Base-by-base conservation (phyloP, 2,888 invertebrate genomes). In the Hirudinaria manillensis region DNA sequence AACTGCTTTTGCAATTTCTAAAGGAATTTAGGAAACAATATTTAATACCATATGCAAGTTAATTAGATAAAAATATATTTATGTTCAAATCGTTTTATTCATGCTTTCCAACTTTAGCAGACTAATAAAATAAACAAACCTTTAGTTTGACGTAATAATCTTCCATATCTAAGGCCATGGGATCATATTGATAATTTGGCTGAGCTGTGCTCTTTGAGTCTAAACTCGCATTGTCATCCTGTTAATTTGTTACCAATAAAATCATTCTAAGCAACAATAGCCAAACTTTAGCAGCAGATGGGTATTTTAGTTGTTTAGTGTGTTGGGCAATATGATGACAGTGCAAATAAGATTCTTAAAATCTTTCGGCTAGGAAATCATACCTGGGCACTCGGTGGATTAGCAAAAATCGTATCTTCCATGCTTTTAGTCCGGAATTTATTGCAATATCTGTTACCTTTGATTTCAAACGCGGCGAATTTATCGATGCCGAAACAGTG, bases 101-200 rank as follows among this genome's bases (percentile, higher is more conserved):
- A 65, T 73, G 38, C 34, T 21, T n/a, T 65, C 24, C n/a, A 61
- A 27, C 24, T 27, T 27, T 2, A 10, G 6, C 10, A 34, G 2
- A 24, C 10, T 34, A 68, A 1, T 32, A 6, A 34, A 29, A 36
- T n/a, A 36, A 68, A 16, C 24, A 70, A 72, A 92, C 93, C 90
- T 96, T 97, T 83, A 92, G 96, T 86, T 94, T 94, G 21, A 94
- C 94, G 85, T 95, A 97, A 72, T 96, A 88, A 88, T 97, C 97
- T 86, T 95, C 94, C 65, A 91, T 88, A 85, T 95, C 95, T 78
- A 92, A 80, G 70, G 82, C 81, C 51, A 84, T 79, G n/a, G 84
- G 77, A 56, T 78, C 78, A 68, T 73, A 71, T 3, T 71, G 80
- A 56, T 80, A 74, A 45, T 65, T 65, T 6, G 73, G 65, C 34